Percentiles rank a stretch among this genome's conserved stretches.
Evolutionary conservation across 2,888 invertebrate genomes (phyloP).

Genomic region (Sussaba pulchella): DNA sequence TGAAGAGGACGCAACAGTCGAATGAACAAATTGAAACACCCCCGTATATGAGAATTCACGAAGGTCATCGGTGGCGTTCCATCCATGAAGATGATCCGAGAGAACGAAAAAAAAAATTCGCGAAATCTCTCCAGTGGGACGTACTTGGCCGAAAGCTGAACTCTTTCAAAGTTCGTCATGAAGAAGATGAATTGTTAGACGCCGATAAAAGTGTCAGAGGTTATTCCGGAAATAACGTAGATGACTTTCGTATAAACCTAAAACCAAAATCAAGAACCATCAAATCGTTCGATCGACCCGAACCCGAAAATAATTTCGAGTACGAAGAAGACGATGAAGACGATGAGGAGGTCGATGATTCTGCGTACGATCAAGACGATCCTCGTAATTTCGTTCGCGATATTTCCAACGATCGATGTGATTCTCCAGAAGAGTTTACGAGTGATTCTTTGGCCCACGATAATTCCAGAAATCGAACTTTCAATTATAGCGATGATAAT

Average conservation of each 20-base stretch:
- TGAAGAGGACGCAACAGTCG: conserved; percentile 12
- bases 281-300: conserved; percentile 53
- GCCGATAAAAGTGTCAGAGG: neutral
- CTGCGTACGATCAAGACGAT: conserved; percentile 13
- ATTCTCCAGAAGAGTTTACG: conserved; percentile 1
- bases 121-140: conserved; percentile 38
- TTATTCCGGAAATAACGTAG: neutral
- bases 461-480: neutral
- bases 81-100: neutral
- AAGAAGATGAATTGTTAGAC: neutral
- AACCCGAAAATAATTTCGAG: conserved; percentile 22
- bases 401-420: neutral
- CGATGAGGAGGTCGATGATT: conserved; percentile 10
- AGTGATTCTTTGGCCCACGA: conserved; percentile 17
- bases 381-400: conserved; percentile 20
- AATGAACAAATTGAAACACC: conserved; percentile 54
- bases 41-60: conserved; percentile 9
- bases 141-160: conserved; percentile 55
- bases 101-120: neutral
- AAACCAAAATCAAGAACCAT: conserved; percentile 56
- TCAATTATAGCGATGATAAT: conserved; percentile 23
- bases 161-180: neutral
- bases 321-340: conserved; percentile 45
- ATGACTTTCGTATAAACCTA: conserved; percentile 2
- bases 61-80: conserved; percentile 33